A percentile compares a stretch with the other conserved stretches of the same genome.
Conservation (phyloP, 2,888 invertebrate species). For the Alentia gelatinosa region DNA sequence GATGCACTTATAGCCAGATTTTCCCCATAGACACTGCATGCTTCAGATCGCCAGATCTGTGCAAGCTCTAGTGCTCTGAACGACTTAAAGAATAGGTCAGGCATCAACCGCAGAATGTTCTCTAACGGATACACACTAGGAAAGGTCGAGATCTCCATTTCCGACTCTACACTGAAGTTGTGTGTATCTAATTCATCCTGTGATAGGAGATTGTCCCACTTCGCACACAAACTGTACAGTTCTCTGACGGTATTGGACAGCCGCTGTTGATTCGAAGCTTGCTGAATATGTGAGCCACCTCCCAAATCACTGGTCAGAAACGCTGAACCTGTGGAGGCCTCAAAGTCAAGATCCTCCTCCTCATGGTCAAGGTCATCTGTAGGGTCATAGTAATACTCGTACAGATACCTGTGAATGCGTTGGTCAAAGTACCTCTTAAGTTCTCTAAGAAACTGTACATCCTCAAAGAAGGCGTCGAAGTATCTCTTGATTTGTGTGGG, state of each 20-base stretch:
- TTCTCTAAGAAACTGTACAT: constrained; percentile 69
- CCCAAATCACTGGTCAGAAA: neutral
- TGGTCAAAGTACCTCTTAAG: constrained; percentile 74
- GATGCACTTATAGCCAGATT: neutral
- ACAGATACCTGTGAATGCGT: constrained; percentile 70
- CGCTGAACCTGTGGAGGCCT: neutral
- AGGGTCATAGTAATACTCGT: constrained; percentile 72
- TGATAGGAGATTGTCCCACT: constrained; percentile 72
- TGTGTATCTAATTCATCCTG: constrained; percentile 68
- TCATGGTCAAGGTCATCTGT: constrained; percentile 55
- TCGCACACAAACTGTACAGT: constrained; percentile 67
- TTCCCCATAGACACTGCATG: constrained; percentile 63
- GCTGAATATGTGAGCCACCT: neutral
- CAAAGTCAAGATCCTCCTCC: neutral
- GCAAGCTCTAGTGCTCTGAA: constrained; percentile 75
- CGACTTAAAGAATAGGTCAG: constrained; percentile 76
- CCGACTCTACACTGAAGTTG: constrained; percentile 74
- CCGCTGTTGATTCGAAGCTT: constrained; percentile 58
- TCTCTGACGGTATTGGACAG: constrained; percentile 68
- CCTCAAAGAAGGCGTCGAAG: constrained; percentile 71
- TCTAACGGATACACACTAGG: constrained; percentile 69
- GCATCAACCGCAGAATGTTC: constrained; percentile 72
- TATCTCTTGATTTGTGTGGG: constrained; percentile 65
- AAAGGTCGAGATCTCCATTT: constrained; percentile 71
- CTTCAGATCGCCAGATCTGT: constrained; percentile 72